A percentile compares a stretch with the other conserved stretches of the same genome.
phyloP scores from a whole-genome alignment of 1,140 invertebrate genomes.

The Eulimnadia texana region DNA sequence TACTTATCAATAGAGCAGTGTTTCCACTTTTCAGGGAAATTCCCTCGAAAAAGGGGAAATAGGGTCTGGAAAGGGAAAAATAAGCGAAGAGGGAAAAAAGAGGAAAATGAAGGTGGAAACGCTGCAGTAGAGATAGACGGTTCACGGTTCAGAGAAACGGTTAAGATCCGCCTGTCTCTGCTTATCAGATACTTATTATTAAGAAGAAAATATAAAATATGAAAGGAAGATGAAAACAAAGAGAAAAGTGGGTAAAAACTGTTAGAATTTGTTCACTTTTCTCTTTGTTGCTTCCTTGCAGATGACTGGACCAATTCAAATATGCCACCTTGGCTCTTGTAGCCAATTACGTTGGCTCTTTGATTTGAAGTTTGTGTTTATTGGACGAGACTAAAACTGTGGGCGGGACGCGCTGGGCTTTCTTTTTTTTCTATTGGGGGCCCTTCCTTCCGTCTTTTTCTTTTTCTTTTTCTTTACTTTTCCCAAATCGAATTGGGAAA shows the following conservation, averaged over 20 bases:
- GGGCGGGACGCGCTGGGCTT: conserved; percentile 11
- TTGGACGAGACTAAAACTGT: conserved; percentile 6
- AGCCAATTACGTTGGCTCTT: neutral
- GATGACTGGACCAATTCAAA: neutral
- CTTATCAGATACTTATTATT: too few relatives aligned
- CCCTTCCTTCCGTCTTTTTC: conserved; percentile 6
- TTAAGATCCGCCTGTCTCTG: too few relatives aligned
- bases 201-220: neutral
- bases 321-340: neutral
- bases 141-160: too few relatives aligned
- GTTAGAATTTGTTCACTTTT: neutral
- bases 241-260: neutral
- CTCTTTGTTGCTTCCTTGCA: neutral
- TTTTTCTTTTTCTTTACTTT: neutral
- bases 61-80: too few relatives aligned
- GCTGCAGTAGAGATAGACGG: too few relatives aligned
- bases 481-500: neutral
- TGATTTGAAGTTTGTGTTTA: neutral
- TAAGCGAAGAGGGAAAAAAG: too few relatives aligned
- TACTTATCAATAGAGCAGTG: too few relatives aligned
- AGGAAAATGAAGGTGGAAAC: too few relatives aligned
- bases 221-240: neutral
- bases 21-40: too few relatives aligned
- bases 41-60: too few relatives aligned
- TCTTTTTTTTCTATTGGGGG: conserved; percentile 1